These are phyloP conservation scores for Matsumyia berberina DNA, from an alignment of 2,888 invertebrate species.

Conservation along the genomic window DNA sequence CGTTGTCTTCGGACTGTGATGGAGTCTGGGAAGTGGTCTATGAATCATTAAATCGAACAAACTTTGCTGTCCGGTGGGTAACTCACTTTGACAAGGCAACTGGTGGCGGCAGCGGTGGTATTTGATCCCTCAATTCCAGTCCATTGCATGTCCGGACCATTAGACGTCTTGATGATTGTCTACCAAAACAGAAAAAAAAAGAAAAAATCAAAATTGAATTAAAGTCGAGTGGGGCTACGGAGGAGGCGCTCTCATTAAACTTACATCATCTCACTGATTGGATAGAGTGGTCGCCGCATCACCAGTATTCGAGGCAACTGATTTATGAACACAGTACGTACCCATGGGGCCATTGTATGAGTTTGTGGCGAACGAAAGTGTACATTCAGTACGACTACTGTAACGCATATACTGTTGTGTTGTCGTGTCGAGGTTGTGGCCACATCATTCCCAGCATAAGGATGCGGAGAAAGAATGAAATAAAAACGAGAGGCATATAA, in stretches of 20 bases:
- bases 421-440: conserved; percentile 75
- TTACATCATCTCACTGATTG: conserved; percentile 85
- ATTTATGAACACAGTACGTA: conserved; percentile 97
- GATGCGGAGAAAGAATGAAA: conserved; percentile 32
- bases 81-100: conserved; percentile 85
- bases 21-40: conserved; percentile 80
- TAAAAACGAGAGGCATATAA: conserved; percentile 30
- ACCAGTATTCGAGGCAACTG: conserved; percentile 96
- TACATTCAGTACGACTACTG: conserved; percentile 98
- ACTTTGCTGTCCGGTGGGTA: neutral
- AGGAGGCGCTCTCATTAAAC: conserved; percentile 57
- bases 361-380: conserved; percentile 99
- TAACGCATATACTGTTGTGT: conserved; percentile 92
- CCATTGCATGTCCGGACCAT: conserved; percentile 92
- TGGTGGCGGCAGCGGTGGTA: conserved; percentile 86
- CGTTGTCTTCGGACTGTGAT: conserved; percentile 84
- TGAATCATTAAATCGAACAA: conserved; percentile 76
- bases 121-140: conserved; percentile 88
- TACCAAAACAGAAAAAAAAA: conserved; percentile 57
- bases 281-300: conserved; percentile 92
- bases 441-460: conserved; percentile 33
- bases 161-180: conserved; percentile 86
- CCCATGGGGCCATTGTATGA: conserved; percentile 99
- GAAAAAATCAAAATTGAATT: conserved; percentile 30
- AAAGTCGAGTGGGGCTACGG: conserved; percentile 11